Conservation (phyloP, 2,113 vertebrate species). For the Albula goreensis region DNA sequence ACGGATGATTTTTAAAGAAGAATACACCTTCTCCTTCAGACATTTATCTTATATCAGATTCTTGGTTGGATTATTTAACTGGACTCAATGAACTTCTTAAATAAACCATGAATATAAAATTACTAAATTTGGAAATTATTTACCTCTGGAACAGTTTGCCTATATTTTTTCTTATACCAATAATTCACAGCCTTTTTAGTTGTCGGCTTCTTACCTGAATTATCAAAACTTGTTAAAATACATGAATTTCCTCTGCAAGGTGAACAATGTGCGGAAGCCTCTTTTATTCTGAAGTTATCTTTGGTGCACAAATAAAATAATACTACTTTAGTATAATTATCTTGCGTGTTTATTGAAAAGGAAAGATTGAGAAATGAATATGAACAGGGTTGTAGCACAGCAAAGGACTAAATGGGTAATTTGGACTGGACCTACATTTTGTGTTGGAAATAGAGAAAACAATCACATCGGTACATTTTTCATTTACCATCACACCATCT, state of each 20-base stretch:
- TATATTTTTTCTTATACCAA: not conserved
- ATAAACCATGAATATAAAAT: too few species aligned
- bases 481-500: slow-evolving; percentile 45
- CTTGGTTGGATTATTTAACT: too few species aligned
- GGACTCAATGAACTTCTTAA: too few species aligned
- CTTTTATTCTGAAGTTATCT: slow-evolving; percentile 51
- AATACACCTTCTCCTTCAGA: too few species aligned
- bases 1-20: too few species aligned
- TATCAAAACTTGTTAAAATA: not conserved
- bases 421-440: slow-evolving; percentile 58
- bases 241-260: too few species aligned
- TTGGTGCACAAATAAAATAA: slow-evolving; percentile 67
- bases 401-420: slow-evolving; percentile 70
- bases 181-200: not conserved
- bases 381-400: slow-evolving; percentile 54
- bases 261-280: not conserved
- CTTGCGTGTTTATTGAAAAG: slow-evolving; percentile 73
- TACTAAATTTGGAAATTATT: not conserved
- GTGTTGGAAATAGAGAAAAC: slow-evolving; percentile 36
- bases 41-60: too few species aligned
- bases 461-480: slow-evolving; percentile 22
- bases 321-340: slow-evolving; percentile 73
- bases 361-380: slow-evolving; percentile 61
- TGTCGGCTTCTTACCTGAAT: not conserved
- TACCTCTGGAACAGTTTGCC: not conserved